phyloP scores from a whole-genome alignment of 2,113 vertebrate genomes.

The Orcinus orca region DNA sequence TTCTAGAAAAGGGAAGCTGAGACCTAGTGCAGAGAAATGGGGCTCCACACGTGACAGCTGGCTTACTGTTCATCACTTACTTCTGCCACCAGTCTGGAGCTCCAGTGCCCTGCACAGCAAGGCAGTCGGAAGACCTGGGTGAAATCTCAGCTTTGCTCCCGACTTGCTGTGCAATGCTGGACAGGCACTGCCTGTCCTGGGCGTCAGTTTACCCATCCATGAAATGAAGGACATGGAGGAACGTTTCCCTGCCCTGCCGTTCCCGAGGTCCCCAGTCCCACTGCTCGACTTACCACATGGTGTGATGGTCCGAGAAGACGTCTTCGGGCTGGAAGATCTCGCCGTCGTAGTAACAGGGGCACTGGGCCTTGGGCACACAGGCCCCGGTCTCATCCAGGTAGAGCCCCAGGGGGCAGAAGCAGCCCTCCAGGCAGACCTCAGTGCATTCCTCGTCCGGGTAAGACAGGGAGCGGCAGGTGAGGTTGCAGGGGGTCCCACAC shows the following conservation, averaged over 20 bases:
- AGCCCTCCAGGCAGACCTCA: slow-evolving; percentile 92
- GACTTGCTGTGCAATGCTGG: background rate
- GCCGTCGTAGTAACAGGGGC: slow-evolving; percentile 93
- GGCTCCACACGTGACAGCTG: background rate
- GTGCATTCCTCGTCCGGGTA: slow-evolving; percentile 84
- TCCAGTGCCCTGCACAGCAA: fast-evolving
- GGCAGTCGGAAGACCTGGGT: background rate
- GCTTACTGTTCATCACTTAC: background rate
- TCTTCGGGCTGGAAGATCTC: slow-evolving; percentile 95
- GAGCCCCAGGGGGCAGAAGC: slow-evolving; percentile 90
- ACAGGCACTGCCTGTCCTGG: background rate
- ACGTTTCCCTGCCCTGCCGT: background rate
- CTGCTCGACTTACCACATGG: slow-evolving; percentile 89
- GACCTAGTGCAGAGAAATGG: background rate
- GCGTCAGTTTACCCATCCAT: background rate
- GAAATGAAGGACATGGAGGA: too few relatives aligned
- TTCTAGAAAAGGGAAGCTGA: background rate
- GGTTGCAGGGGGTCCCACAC: slow-evolving; percentile 90
- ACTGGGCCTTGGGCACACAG: slow-evolving; percentile 89
- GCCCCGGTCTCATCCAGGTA: slow-evolving; percentile 88
- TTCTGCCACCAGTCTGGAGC: background rate
- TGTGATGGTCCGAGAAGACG: slow-evolving; percentile 91
- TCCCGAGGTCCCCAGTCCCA: fast-evolving
- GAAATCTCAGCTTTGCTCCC: background rate
- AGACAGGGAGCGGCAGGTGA: slow-evolving; percentile 92